A percentile compares a stretch with the other conserved stretches of the same genome.
phyloP scores from a whole-genome alignment of 2,797 vertebrate species.

The Sebastes kiyomatsui region DNA sequence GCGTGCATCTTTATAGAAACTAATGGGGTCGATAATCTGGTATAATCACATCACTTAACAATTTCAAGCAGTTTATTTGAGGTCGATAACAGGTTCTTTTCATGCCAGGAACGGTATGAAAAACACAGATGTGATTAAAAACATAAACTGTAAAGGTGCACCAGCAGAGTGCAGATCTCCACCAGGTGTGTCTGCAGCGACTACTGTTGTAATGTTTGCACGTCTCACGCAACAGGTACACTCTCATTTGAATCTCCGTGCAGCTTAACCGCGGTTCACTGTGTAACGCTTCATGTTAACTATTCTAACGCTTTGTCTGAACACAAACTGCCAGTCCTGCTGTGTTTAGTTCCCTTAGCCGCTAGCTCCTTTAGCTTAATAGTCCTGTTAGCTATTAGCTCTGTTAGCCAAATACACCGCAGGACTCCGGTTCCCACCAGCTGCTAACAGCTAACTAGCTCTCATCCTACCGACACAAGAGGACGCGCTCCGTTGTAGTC shows the following conservation, averaged over 20 bases:
- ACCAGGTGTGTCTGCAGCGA: neutral
- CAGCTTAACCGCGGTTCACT: neutral
- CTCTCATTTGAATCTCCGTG: neutral
- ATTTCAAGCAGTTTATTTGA: conserved; percentile 7
- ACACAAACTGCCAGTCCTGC: neutral
- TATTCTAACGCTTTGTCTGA: neutral
- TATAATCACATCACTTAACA: too few relatives aligned
- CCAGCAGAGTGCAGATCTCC: neutral
- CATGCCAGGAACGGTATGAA: neutral
- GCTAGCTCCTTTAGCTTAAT: neutral
- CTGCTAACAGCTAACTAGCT: neutral
- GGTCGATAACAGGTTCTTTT: neutral
- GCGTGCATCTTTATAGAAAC: neutral
- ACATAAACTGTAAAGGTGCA: neutral
- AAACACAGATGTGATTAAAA: neutral
- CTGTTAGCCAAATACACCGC: neutral
- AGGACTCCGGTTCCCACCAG: neutral
- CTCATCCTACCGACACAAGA: neutral
- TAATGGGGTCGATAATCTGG: neutral
- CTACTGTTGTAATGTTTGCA: neutral
- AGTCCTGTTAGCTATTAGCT: neutral
- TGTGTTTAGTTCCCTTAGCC: neutral
- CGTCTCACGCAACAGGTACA: neutral
- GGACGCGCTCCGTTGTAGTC: too few relatives aligned
- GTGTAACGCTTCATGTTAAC: neutral